A percentile compares a stretch with the other conserved stretches of the same genome.
Evolutionary conservation across 2,113 vertebrate species (phyloP).

Genomic region (Saguinus midas): DNA sequence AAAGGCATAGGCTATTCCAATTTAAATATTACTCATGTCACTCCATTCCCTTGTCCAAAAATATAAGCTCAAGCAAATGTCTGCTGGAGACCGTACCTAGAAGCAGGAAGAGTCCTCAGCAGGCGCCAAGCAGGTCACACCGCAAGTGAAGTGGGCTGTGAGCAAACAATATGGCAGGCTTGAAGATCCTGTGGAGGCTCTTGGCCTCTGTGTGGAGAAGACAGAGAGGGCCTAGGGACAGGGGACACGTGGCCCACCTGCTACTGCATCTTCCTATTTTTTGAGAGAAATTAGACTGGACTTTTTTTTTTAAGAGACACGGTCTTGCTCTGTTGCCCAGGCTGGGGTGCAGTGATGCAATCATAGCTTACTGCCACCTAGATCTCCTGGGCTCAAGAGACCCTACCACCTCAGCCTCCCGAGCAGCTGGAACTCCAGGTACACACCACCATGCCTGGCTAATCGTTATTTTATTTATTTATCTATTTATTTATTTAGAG

Average conservation of each 20-base stretch:
- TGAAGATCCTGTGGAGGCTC: not conserved
- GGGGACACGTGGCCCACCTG: rapidly evolving
- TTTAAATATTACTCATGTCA: not conserved
- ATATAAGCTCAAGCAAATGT: not conserved
- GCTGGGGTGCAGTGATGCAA: too few relatives aligned
- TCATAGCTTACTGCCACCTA: too few relatives aligned
- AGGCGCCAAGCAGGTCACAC: not conserved
- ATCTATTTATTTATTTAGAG: too few relatives aligned
- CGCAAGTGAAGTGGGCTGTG: not conserved
- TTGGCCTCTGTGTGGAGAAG: not conserved
- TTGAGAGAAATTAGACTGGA: not conserved
- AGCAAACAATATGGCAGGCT: not conserved
- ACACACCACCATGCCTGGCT: too few relatives aligned
- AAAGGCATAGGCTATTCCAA: not conserved
- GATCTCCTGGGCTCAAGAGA: too few relatives aligned
- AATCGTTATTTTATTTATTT: too few relatives aligned
- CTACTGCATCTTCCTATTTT: not conserved
- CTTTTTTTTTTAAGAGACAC: not conserved
- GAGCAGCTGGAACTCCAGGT: too few relatives aligned
- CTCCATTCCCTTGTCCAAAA: not conserved
- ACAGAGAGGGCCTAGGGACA: not conserved
- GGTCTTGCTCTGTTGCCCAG: too few relatives aligned
- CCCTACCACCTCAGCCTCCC: too few relatives aligned
- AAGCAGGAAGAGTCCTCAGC: not conserved
- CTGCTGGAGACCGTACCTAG: not conserved